phyloP scores from a whole-genome alignment of 2,888 invertebrate genomes.

The Antheraea yamamai region DNA sequence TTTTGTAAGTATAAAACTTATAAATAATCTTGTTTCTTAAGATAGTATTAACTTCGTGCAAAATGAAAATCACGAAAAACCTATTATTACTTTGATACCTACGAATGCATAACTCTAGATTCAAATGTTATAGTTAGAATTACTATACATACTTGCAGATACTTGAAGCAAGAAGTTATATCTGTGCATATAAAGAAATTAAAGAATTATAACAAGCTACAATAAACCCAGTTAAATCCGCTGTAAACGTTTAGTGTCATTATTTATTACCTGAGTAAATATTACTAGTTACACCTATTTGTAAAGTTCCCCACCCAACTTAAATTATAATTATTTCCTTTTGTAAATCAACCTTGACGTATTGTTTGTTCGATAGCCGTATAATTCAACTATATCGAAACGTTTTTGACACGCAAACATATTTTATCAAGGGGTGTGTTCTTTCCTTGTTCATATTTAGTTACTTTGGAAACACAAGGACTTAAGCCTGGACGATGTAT shows the following conservation, averaged over 20 bases:
- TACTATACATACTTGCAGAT: not conserved
- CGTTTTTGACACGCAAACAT: conserved; percentile 26
- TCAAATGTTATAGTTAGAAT: not conserved
- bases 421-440: not conserved
- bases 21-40: too few species aligned
- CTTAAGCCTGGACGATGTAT: not conserved
- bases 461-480: not conserved
- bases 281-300: conserved; percentile 24
- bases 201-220: not conserved
- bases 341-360: conserved; percentile 17
- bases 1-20: too few species aligned
- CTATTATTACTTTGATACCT: too few species aligned
- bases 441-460: not conserved
- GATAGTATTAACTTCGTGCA: too few species aligned
- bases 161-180: not conserved
- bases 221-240: not conserved
- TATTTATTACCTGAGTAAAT: conserved; percentile 1
- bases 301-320: conserved; percentile 18
- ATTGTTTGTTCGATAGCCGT: conserved; percentile 16
- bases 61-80: too few species aligned
- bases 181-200: not conserved
- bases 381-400: conserved; percentile 3
- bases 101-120: not conserved
- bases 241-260: not conserved
- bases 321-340: conserved; percentile 31